Evolutionary conservation across 64 coral and sea anemone species (phyloP).

Genomic region (Platygyra sinensis): DNA sequence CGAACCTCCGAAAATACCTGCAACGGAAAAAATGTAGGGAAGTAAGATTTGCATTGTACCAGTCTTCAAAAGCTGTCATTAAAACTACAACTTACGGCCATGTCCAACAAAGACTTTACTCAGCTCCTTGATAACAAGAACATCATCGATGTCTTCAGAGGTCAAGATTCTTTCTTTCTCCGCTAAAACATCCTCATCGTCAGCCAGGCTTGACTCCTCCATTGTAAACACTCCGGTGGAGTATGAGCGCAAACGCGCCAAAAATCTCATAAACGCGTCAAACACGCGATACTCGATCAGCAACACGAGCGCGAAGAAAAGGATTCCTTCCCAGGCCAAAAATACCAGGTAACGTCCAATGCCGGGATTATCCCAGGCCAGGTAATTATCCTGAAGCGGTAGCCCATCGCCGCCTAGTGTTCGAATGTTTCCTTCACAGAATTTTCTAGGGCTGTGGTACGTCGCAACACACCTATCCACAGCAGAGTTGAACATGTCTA

Average conservation of each 20-base stretch:
- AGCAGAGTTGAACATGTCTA: slow-evolving; percentile 40
- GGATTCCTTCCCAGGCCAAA: too few species aligned
- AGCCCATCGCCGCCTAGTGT: background rate
- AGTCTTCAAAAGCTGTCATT: background rate
- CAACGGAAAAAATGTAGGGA: too few species aligned
- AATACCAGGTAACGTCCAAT: slow-evolving; percentile 81
- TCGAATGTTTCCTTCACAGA: background rate
- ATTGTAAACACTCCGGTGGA: background rate
- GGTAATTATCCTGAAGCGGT: slow-evolving; percentile 83
- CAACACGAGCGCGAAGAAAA: too few species aligned
- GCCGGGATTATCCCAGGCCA: slow-evolving; percentile 91
- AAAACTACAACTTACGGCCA: slow-evolving; percentile 25
- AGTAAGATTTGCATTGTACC: too few species aligned
- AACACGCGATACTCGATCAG: too few species aligned
- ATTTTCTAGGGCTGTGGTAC: background rate
- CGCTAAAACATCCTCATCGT: slow-evolving; percentile 87
- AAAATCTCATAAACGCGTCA: too few species aligned
- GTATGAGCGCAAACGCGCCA: background rate
- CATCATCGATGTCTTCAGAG: slow-evolving; percentile 46
- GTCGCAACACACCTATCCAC: slow-evolving; percentile 26
- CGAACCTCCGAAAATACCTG: too few species aligned
- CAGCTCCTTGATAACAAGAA: slow-evolving; percentile 76
- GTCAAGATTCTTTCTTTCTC: slow-evolving; percentile 72
- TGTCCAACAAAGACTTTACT: slow-evolving; percentile 76
- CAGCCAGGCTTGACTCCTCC: slow-evolving; percentile 22